These are phyloP conservation scores for Wiebesia pumilae DNA, from an alignment of 1,140 invertebrate species.

Conservation along the genomic window DNA sequence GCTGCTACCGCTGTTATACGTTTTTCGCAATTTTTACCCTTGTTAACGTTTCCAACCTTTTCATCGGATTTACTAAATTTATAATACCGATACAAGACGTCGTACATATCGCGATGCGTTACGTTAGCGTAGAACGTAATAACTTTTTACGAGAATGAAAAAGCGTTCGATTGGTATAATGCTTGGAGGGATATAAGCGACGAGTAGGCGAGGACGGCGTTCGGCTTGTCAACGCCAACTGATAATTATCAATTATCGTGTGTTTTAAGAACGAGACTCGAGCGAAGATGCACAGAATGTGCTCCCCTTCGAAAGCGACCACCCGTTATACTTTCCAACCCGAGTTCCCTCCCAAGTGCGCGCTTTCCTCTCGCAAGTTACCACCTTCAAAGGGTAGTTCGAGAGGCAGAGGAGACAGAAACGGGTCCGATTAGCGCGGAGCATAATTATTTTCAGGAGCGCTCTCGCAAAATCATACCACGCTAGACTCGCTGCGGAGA, in stretches of 20 bases:
- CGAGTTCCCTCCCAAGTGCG: slow-evolving; percentile 7
- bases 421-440: slow-evolving; percentile 32
- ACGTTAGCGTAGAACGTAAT: too few relatives aligned
- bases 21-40: too few relatives aligned
- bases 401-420: not conserved
- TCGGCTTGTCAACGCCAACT: not conserved
- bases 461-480: slow-evolving; percentile 21
- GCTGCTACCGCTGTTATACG: too few relatives aligned
- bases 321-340: not conserved
- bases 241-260: not conserved
- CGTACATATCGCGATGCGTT: too few relatives aligned
- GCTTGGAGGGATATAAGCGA: not conserved
- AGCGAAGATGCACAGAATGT: not conserved
- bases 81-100: too few relatives aligned
- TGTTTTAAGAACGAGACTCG: not conserved
- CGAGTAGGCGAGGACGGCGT: not conserved
- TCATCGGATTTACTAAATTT: too few relatives aligned
- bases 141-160: too few relatives aligned
- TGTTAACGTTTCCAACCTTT: too few relatives aligned
- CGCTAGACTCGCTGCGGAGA: slow-evolving; percentile 23
- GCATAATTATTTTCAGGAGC: slow-evolving; percentile 46
- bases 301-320: not conserved
- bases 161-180: too few relatives aligned
- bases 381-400: not conserved
- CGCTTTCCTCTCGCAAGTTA: not conserved